Conservation (phyloP, 2,888 invertebrate species). For the Bruchidius siliquastri region DNA sequence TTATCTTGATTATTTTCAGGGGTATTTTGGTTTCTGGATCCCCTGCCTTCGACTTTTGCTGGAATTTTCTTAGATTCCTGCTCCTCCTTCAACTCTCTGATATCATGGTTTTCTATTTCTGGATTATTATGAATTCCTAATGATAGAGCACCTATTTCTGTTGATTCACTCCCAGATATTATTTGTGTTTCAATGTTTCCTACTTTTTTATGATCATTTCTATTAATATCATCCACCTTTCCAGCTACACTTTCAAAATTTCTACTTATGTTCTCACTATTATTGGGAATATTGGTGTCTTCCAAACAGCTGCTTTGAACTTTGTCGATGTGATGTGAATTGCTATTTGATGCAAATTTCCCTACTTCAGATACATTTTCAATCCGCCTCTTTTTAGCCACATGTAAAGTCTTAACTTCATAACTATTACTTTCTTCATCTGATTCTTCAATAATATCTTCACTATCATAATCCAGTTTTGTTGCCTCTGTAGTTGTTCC, state of each 20-base stretch:
- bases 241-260: neutral
- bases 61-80: neutral
- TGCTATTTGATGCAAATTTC: neutral
- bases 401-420: constrained; percentile 21
- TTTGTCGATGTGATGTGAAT: neutral
- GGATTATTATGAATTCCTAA: neutral
- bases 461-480: constrained; percentile 53
- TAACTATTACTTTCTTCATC: constrained; percentile 35
- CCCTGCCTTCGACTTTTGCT: neutral
- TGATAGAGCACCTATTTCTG: neutral
- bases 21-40: neutral
- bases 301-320: neutral
- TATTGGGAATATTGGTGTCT: neutral
- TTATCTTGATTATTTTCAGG: neutral
- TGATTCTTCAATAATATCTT: constrained; percentile 58
- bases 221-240: neutral
- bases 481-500: constrained; percentile 16
- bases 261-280: neutral
- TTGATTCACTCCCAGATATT: neutral
- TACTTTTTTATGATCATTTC: neutral
- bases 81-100: neutral
- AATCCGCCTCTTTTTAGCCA: constrained; percentile 33
- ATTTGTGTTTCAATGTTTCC: neutral
- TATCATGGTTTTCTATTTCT: neutral
- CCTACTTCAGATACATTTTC: constrained; percentile 1